These are phyloP conservation scores for Anastrepha obliqua DNA, from an alignment of 1,140 invertebrate species.

Conservation along the genomic window DNA sequence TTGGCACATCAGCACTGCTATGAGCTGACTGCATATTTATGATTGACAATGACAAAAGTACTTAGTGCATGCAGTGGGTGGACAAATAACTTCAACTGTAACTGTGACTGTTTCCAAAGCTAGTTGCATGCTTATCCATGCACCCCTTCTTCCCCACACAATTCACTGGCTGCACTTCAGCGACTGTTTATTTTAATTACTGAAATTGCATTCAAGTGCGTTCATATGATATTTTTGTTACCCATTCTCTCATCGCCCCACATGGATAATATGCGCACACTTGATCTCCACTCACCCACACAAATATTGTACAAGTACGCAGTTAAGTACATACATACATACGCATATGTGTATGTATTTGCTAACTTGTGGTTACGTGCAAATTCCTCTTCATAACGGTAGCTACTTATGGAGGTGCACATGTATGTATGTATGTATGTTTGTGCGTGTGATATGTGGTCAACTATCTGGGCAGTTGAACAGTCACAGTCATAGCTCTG, in stretches of 20 bases:
- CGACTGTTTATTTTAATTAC: slow-evolving; percentile 73
- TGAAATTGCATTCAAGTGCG: slow-evolving; percentile 73
- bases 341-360: not conserved
- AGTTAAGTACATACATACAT: not conserved
- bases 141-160: not conserved
- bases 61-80: not conserved
- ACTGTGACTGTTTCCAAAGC: not conserved
- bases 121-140: no score
- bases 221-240: slow-evolving; percentile 56
- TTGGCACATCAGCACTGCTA: not conserved
- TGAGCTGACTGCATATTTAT: not conserved
- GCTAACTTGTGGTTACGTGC: not conserved
- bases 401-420: not conserved
- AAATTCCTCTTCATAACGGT: not conserved
- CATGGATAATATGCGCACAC: not conserved
- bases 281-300: not conserved
- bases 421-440: not conserved
- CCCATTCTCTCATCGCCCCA: not conserved
- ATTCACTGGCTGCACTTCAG: not conserved
- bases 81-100: not conserved
- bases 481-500: not conserved
- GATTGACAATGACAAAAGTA: slow-evolving; percentile 34
- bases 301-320: not conserved
- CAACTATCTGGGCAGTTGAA: not conserved
- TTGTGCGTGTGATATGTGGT: not conserved